A percentile compares a stretch with the other conserved stretches of the same genome.
phyloP scores from a whole-genome alignment of 2,888 invertebrate genomes.

The Torymus texanus region DNA sequence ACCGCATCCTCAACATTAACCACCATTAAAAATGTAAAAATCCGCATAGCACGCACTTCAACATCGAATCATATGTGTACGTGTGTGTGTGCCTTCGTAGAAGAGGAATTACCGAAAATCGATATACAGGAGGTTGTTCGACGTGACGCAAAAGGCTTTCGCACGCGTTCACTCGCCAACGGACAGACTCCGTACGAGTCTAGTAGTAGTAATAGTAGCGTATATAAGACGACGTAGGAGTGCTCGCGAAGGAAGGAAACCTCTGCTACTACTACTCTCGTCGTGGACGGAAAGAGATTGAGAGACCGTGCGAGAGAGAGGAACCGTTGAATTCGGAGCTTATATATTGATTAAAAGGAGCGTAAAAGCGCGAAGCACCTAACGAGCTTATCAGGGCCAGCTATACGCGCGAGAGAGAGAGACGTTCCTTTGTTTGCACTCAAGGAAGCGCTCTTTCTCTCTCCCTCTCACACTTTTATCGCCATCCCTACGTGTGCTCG shows the following conservation, averaged over 20 bases:
- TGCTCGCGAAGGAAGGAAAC: no score
- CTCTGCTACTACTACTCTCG: no score
- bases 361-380: constrained; percentile 14
- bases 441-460: not conserved
- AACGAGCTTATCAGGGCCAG: constrained; percentile 3
- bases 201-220: no score
- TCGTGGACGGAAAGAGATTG: no score
- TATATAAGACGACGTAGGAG: no score
- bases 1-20: no score
- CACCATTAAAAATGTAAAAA: no score
- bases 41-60: no score
- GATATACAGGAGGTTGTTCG: not conserved
- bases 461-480: not conserved
- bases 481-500: constrained; percentile 7
- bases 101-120: not conserved
- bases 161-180: not conserved
- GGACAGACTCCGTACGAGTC: no score
- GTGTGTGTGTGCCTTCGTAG: no score
- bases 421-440: constrained; percentile 8
- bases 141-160: not conserved
- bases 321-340: not conserved
- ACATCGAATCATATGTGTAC: no score
- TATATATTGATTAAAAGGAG: constrained; percentile 9
- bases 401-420: not conserved
- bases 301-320: not conserved